Conservation (phyloP, 1,140 invertebrate genomes). For the Lepidurus couesii region DNA sequence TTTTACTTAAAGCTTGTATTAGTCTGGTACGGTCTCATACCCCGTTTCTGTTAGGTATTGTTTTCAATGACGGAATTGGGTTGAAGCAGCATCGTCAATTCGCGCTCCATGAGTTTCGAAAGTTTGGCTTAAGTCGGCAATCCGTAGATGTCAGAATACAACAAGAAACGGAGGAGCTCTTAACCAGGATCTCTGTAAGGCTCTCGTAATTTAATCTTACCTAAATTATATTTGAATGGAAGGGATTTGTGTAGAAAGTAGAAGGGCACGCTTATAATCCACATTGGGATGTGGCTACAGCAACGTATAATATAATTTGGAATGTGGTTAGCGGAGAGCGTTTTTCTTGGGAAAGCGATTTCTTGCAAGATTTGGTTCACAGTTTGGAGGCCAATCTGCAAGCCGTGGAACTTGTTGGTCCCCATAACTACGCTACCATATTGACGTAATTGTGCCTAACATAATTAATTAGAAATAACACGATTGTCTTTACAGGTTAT, state of each 20-base stretch:
- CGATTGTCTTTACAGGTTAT: not conserved
- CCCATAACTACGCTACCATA: conserved; percentile 33
- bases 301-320: conserved; percentile 33
- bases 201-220: not conserved
- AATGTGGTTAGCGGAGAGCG: conserved; percentile 32
- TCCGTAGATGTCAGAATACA: conserved; percentile 34
- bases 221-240: not conserved
- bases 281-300: conserved; percentile 29
- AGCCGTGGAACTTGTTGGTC: conserved; percentile 33
- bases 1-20: not conserved
- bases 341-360: conserved; percentile 31
- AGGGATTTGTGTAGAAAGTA: conserved; percentile 13
- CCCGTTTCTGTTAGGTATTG: conserved; percentile 16
- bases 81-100: conserved; percentile 34
- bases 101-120: conserved; percentile 33
- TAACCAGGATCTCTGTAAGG: conserved; percentile 23
- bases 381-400: conserved; percentile 34
- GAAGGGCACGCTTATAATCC: conserved; percentile 25
- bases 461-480: not conserved
- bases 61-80: conserved; percentile 31
- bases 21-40: not conserved
- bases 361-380: conserved; percentile 25
- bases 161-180: conserved; percentile 24
- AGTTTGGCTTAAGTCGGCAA: conserved; percentile 32
- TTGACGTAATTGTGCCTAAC: conserved; percentile 26